Percentiles rank a stretch among this genome's conserved stretches.
Evolutionary conservation across 2,888 invertebrate genomes (phyloP).

Genomic region (Dynastes maya): DNA sequence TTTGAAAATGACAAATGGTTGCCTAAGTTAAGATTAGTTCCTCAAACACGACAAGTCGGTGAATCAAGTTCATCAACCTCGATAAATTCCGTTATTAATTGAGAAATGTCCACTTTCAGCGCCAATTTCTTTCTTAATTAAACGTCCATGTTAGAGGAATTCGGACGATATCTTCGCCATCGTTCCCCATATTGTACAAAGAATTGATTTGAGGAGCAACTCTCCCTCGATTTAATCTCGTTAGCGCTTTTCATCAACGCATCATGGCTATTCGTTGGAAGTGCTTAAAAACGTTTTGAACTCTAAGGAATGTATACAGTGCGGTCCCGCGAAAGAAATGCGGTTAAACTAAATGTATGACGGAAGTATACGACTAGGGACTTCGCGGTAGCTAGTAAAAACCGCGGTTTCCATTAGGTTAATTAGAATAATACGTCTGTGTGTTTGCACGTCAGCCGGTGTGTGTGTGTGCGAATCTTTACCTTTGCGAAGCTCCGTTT

Average conservation of each 20-base stretch:
- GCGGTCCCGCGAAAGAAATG: not conserved
- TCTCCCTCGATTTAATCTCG: slow-evolving; percentile 20
- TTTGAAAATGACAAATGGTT: too few relatives aligned
- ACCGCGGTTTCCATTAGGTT: slow-evolving; percentile 42
- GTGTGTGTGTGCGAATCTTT: not conserved
- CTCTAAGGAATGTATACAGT: not conserved
- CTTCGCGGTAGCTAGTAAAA: slow-evolving; percentile 20
- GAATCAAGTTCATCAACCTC: too few relatives aligned
- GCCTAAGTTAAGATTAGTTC: too few relatives aligned
- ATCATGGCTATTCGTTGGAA: not conserved
- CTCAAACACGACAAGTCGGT: too few relatives aligned
- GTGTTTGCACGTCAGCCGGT: not conserved
- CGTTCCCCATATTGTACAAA: not conserved
- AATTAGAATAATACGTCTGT: slow-evolving; percentile 38
- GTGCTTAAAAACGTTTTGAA: slow-evolving; percentile 15
- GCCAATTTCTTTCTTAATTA: too few relatives aligned
- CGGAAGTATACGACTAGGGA: slow-evolving; percentile 5
- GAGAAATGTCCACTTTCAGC: too few relatives aligned
- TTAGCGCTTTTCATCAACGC: slow-evolving; percentile 23
- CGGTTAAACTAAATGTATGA: not conserved
- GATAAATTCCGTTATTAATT: too few relatives aligned
- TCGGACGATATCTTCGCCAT: not conserved
- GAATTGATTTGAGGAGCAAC: not conserved
- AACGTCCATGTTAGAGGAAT: too few relatives aligned
- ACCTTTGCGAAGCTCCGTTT: slow-evolving; percentile 2